Evolutionary conservation across 1,140 invertebrate species (phyloP).

Genomic region (Harpegnathos saltator): DNA sequence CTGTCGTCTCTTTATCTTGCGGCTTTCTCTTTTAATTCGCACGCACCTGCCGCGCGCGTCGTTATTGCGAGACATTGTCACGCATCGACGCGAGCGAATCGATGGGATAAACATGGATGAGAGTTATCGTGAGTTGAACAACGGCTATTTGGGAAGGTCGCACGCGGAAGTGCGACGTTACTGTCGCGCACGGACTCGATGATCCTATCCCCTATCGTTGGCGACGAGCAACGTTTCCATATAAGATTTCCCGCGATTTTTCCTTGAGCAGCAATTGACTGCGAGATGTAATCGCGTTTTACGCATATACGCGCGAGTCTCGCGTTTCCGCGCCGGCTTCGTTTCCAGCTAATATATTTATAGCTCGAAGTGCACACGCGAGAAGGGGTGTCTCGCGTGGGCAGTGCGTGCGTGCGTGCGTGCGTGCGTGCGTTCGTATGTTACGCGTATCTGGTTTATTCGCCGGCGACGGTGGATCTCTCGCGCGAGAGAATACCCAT

Average conservation of each 20-base stretch:
- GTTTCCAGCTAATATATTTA: constrained; percentile 46
- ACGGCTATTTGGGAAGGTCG: no score
- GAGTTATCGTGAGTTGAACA: no score
- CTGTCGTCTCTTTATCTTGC: no score
- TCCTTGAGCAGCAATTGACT: constrained; percentile 35
- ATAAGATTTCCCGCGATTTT: constrained; percentile 24
- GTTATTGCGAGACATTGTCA: no score
- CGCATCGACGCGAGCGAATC: no score
- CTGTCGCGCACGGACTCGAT: neutral
- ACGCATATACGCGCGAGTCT: neutral
- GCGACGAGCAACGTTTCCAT: no score
- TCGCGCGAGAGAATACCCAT: constrained; percentile 27
- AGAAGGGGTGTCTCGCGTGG: neutral
- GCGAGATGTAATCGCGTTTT: constrained; percentile 21
- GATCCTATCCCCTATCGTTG: neutral
- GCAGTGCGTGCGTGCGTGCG: no score
- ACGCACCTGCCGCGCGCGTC: no score
- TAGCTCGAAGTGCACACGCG: constrained; percentile 10
- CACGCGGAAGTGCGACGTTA: no score
- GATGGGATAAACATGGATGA: no score
- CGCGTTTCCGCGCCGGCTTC: constrained; percentile 5
- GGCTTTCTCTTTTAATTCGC: no score
- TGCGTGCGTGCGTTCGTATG: neutral
- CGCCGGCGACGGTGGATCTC: neutral
- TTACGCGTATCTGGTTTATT: constrained; percentile 13